A percentile compares a stretch with the other conserved stretches of the same genome.
Evolutionary conservation across 2,888 invertebrate genomes (phyloP).

Genomic region (Cephus pulcher): DNA sequence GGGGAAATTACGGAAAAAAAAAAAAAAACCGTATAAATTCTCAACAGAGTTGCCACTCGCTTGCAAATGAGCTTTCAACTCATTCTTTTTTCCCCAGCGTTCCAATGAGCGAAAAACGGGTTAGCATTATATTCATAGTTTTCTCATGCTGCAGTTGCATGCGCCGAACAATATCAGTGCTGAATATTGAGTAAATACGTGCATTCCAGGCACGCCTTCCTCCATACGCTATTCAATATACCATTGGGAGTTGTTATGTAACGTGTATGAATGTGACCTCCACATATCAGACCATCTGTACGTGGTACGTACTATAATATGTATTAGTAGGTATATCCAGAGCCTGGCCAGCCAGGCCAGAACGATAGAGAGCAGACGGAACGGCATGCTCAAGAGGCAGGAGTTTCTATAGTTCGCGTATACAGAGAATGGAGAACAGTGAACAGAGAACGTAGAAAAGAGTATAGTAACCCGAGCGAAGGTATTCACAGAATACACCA

Average conservation of each 20-base stretch:
- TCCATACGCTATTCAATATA: conserved; percentile 37
- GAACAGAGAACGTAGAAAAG: not conserved
- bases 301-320: not conserved
- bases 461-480: not conserved
- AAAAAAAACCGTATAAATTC: not conserved
- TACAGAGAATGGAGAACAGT: not conserved
- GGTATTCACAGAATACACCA: not conserved
- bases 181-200: conserved; percentile 29
- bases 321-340: not conserved
- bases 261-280: conserved; percentile 25
- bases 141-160: conserved; percentile 5
- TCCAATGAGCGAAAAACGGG: not conserved
- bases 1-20: not conserved
- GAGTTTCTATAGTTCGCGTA: not conserved
- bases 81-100: not conserved
- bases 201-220: conserved; percentile 28
- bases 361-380: not conserved
- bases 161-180: conserved; percentile 4
- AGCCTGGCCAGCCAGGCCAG: not conserved
- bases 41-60: not conserved
- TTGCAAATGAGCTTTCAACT: not conserved
- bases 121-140: not conserved
- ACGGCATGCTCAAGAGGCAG: not conserved
- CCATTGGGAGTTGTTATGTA: conserved; percentile 40
- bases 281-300: not conserved